Conservation (phyloP, 2,797 vertebrate species). For the Bovichtus variegatus region DNA sequence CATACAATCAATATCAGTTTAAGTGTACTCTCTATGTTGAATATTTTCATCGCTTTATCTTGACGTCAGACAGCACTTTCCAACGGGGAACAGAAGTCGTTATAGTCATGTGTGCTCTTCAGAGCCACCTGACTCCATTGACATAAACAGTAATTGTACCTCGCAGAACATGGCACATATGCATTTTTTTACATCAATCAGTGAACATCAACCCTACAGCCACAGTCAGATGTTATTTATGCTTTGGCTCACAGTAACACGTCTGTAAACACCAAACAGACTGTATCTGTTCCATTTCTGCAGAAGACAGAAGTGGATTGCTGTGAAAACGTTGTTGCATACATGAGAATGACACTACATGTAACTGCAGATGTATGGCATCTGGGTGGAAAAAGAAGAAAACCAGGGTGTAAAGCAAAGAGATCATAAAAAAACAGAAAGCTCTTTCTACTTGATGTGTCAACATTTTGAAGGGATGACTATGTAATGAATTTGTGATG, state of each 20-base stretch:
- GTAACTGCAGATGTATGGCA: conserved; percentile 2
- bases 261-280: conserved; percentile 19
- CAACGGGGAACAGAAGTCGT: too few relatives aligned
- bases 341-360: conserved; percentile 4
- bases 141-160: too few relatives aligned
- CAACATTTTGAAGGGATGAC: conserved; percentile 38
- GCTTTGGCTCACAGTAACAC: background rate
- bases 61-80: too few relatives aligned
- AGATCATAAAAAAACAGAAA: conserved; percentile 2
- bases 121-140: too few relatives aligned
- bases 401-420: conserved; percentile 1
- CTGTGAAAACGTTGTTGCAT: background rate
- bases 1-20: too few relatives aligned
- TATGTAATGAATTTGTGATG: conserved; percentile 22
- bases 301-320: background rate
- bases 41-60: too few relatives aligned
- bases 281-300: too few relatives aligned
- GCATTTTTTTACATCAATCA: background rate
- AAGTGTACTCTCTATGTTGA: too few relatives aligned
- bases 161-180: too few relatives aligned
- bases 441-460: conserved; percentile 25
- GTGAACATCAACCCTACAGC: background rate
- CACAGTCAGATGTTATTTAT: background rate
- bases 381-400: conserved; percentile 9
- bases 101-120: too few relatives aligned